Evolutionary conservation across 2,113 vertebrate genomes (phyloP).

Genomic region (Martes martes): DNA sequence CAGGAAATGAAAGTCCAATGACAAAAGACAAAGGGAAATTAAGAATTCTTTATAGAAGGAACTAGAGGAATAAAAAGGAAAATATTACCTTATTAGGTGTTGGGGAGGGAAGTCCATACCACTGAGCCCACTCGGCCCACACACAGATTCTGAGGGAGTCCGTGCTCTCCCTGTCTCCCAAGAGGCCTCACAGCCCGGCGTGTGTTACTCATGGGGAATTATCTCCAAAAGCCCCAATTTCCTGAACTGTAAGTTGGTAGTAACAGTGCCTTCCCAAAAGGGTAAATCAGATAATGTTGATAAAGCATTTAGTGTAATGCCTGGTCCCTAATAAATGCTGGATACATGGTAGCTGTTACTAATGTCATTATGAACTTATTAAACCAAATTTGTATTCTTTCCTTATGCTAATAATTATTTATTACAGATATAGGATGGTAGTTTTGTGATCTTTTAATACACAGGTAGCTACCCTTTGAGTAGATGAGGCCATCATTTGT

Average conservation of each 20-base stretch:
- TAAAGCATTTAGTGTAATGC: not conserved
- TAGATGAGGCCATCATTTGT: not conserved
- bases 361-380: not conserved
- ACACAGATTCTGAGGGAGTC: not conserved
- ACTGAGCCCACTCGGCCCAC: not conserved
- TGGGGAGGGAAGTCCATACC: not conserved
- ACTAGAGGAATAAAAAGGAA: slow-evolving; percentile 39
- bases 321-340: not conserved
- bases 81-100: slow-evolving; percentile 47
- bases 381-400: not conserved
- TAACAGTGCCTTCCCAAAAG: not conserved
- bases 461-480: not conserved
- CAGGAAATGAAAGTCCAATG: slow-evolving; percentile 62
- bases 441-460: not conserved
- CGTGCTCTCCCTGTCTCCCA: not conserved
- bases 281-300: not conserved
- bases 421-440: not conserved
- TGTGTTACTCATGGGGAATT: not conserved
- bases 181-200: not conserved
- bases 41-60: slow-evolving; percentile 18
- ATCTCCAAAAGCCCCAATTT: not conserved
- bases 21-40: slow-evolving; percentile 54
- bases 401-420: not conserved
- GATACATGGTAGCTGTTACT: not conserved
- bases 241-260: not conserved